Evolutionary conservation across 2,797 vertebrate genomes (phyloP), one percentile per base, ranked within the genome.

Genomic region (Pyrocephalus nanus): DNA sequence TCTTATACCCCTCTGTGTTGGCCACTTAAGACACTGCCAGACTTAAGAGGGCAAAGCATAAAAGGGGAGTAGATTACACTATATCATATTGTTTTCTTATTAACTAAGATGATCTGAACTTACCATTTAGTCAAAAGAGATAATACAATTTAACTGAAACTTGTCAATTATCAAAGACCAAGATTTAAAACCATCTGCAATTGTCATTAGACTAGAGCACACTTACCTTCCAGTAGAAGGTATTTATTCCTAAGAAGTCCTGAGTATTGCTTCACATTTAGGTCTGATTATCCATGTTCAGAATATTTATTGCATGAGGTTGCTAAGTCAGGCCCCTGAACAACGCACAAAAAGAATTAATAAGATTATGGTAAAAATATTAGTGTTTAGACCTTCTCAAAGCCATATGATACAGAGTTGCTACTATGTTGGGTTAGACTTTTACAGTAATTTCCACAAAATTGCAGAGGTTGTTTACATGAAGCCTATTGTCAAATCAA

Each of bases 21-120:
- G 97, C 96, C 97, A 96, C 97, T 97, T 97, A 96, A 97, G 97
- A 97, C 97, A 97, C 74, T 18, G 36, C 2, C 76, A 96, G 96
- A 96, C 96, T 97, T 97, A 97, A 97, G 96, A 97, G 97, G 97
- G 97, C 97, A 98, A 98, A 97, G 95, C 96, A 94, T 89, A 89
- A 96, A 96, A 94, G 96, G 97, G 96, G 88, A 62, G 5, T 23
- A 55, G 16, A 29, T 48, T 61, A 30, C 8, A 58, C 30, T 15
- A 61, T 1, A 17, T 1, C 14, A 27, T 32, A 45, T 8, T n/a
- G 10, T 11, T 73, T 50, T 32, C 9, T 62, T 18, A 38, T 36
- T 14, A 70, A 10, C 9, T 22, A 40, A 47, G 10, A 75, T 66
- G 4, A 92, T 8, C 12, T 57, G 32, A 81, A 42, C 3, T 60